These are phyloP conservation scores for Andricus grossulariae DNA, from an alignment of 1,140 invertebrate genomes.

Conservation along the genomic window DNA sequence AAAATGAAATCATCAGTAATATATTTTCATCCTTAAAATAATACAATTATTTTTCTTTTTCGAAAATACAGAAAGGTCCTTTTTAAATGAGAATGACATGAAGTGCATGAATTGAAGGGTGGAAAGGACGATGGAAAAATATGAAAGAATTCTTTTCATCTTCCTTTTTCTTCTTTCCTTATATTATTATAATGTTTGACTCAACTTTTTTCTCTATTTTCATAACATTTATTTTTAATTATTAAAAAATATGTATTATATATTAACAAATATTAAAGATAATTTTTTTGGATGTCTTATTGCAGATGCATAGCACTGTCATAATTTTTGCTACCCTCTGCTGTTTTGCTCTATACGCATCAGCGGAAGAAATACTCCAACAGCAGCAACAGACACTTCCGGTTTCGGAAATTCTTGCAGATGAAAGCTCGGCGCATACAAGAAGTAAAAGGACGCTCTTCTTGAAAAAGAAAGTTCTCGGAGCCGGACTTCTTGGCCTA, in stretches of 20 bases:
- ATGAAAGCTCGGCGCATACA: conserved; percentile 43
- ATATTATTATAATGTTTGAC: too few species aligned
- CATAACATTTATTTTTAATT: background rate
- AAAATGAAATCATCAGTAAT: too few species aligned
- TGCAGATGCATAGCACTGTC: conserved; percentile 59
- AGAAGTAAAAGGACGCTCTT: conserved; percentile 65
- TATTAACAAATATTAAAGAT: background rate
- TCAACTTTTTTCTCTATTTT: too few species aligned
- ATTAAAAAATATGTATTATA: too few species aligned
- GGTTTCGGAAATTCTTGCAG: conserved; percentile 35
- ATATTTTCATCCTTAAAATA: too few species aligned
- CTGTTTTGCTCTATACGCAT: conserved; percentile 44
- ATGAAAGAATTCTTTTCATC: too few species aligned
- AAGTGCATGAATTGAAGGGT: too few species aligned
- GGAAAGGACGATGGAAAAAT: too few species aligned
- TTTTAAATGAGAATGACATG: too few species aligned
- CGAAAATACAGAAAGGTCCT: too few species aligned
- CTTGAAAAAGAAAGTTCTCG: conserved; percentile 68
- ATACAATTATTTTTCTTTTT: too few species aligned
- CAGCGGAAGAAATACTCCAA: conserved; percentile 45
- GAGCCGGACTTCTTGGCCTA: conserved; percentile 68
- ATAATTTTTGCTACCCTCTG: conserved; percentile 46
- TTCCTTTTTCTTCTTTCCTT: too few species aligned
- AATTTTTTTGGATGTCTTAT: conserved; percentile 26
- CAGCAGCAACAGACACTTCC: conserved; percentile 40